Evolutionary conservation across 2,797 vertebrate genomes (phyloP), one percentile per base, ranked within the genome.

Genomic region (Darevskia nairensis): DNA sequence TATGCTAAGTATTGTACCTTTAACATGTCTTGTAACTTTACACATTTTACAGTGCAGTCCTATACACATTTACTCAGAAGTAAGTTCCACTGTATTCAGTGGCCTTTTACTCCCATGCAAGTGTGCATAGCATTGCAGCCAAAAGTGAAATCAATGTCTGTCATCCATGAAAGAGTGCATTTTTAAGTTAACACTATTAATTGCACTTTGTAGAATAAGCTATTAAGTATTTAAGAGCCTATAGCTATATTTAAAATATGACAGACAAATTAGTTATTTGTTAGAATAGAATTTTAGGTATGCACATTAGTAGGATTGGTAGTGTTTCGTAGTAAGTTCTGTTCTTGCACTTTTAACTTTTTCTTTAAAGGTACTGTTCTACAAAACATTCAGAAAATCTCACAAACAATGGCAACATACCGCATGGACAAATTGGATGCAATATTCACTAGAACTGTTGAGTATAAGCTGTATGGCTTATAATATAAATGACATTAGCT

Each of bases 361-460:
- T 95, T 96, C 95, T 95, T 95, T 95, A 93, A 91, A 97, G 96
- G 93, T 94, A 96, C 95, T 96, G 94, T 93, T 94, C 95, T 95
- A 88, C 94, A 95, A 96, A 94, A 95, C 91, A 94, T 91, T 93
- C 90, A 94, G 95, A 94, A 96, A 95, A 90, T 95, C 80, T 95
- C 91, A 95, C 94, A 96, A 95, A 96, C 94, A 96, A 94, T 96
- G 95, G 90, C 95, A 96, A 93, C 96, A 97, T 95, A 96, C 96
- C 96, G 95, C 95, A 96, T 96, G 96, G 96, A 97, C 95, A 96
- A 95, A 96, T 94, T 96, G 96, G 96, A 97, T 96, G 95, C 95
- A 93, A 92, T 96, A 94, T 96, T 96, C 96, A 94, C 93, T 95
- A 94, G 95, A 97, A 95, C 95, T 95, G 93, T 96, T 96, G 95